Percentiles rank a stretch among this genome's conserved stretches.
These are phyloP conservation scores for Drosophila cyrtoloma DNA, from an alignment of 2,888 invertebrate species.

Conservation along the genomic window DNA sequence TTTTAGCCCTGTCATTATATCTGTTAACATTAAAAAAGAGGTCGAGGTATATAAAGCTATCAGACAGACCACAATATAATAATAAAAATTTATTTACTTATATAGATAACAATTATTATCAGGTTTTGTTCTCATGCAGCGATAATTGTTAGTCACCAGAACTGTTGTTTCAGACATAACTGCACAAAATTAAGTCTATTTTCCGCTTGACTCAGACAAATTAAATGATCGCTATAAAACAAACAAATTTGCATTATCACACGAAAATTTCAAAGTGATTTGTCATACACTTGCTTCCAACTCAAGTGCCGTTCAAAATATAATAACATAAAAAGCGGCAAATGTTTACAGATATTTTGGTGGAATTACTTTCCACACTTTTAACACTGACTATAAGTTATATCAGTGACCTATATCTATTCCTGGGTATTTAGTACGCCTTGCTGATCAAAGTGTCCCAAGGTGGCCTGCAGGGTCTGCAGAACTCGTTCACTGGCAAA, in stretches of 20 bases:
- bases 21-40: neutral
- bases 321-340: neutral
- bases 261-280: neutral
- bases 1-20: neutral
- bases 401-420: neutral
- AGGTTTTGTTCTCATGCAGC: neutral
- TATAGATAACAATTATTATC: conserved; percentile 1
- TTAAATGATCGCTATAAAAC: neutral
- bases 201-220: neutral
- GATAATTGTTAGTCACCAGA: neutral
- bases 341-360: neutral
- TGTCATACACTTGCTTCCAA: neutral
- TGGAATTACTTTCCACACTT: neutral
- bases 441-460: conserved; percentile 73
- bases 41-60: neutral
- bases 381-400: neutral
- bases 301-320: neutral
- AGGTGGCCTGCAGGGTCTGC: conserved; percentile 62
- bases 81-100: neutral
- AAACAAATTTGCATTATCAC: neutral
- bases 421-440: conserved; percentile 63
- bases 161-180: neutral
- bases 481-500: conserved; percentile 70
- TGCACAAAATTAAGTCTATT: neutral
- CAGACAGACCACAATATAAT: neutral